Percentiles rank a stretch among this genome's conserved stretches.
phyloP scores from a whole-genome alignment of 2,797 vertebrate genomes.

The Mastacembelus armatus region DNA sequence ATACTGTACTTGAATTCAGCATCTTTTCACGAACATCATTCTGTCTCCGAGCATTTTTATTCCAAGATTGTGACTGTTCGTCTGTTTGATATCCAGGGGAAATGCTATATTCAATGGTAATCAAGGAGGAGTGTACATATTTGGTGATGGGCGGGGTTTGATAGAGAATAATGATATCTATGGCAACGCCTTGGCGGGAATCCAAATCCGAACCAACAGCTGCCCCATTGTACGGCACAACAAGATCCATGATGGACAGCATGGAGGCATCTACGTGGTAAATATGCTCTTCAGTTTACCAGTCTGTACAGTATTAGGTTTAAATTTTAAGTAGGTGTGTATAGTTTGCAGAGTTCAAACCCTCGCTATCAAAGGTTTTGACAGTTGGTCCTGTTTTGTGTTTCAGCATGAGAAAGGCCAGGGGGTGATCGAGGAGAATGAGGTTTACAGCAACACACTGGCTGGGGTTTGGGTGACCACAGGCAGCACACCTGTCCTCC shows the following conservation, averaged over 20 bases:
- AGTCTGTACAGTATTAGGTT: neutral
- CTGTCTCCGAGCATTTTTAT: neutral
- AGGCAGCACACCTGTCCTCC: conserved; percentile 96
- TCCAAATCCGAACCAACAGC: conserved; percentile 99
- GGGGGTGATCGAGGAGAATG: conserved; percentile 99
- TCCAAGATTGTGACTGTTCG: neutral
- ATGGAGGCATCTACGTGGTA: conserved; percentile 99
- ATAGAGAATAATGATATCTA: conserved; percentile 99
- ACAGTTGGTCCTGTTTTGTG: conserved; percentile 16
- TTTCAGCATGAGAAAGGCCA: conserved; percentile 98
- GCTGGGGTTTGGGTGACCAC: conserved; percentile 99
- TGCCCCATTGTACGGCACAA: conserved; percentile 99
- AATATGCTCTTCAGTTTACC: conserved; percentile 74
- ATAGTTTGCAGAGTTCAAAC: conserved; percentile 61
- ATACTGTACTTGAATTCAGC: neutral
- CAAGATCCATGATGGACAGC: conserved; percentile 99
- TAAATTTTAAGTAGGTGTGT: too few species aligned
- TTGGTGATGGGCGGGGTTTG: conserved; percentile 98
- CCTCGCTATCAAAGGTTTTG: neutral
- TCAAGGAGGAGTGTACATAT: conserved; percentile 99
- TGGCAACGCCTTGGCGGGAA: conserved; percentile 98
- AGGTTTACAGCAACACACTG: conserved; percentile 99
- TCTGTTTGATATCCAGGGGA: conserved; percentile 81
- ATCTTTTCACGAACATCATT: neutral
- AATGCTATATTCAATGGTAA: conserved; percentile 99